Evolutionary conservation across 2,113 vertebrate genomes (phyloP).

Genomic region (Ascaphus truei): DNA sequence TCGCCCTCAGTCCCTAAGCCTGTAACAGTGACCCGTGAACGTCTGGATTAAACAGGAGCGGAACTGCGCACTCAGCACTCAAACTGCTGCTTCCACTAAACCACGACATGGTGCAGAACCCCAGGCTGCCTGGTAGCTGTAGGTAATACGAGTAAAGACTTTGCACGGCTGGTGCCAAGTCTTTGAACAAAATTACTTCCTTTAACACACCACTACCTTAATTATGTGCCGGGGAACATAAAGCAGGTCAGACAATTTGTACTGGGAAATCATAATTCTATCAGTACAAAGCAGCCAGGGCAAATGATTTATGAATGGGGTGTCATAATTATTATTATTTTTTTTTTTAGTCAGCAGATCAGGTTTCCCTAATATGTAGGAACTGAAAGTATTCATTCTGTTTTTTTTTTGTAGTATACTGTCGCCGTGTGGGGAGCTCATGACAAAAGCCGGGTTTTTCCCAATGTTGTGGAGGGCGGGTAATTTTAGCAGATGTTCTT

Average conservation of each 20-base stretch:
- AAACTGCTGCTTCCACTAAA: constrained; percentile 54
- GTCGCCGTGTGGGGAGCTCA: constrained; percentile 69
- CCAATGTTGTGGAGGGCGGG: constrained; percentile 71
- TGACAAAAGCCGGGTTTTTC: constrained; percentile 79
- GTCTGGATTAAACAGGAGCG: constrained; percentile 36
- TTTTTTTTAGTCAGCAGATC: constrained; percentile 68
- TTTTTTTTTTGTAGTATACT: constrained; percentile 74
- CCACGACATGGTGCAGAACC: constrained; percentile 58
- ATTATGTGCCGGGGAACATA: constrained; percentile 89
- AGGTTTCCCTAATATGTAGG: constrained; percentile 75
- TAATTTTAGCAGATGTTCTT: constrained; percentile 84
- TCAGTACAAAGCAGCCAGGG: constrained; percentile 78
- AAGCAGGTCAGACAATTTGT: constrained; percentile 91
- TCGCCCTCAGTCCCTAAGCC: constrained; percentile 18
- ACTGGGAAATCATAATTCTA: constrained; percentile 92
- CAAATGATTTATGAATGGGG: constrained; percentile 87
- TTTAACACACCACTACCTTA: constrained; percentile 83
- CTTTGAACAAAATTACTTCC: constrained; percentile 94
- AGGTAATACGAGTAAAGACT: constrained; percentile 74
- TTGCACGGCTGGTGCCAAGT: constrained; percentile 74
- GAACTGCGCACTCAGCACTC: constrained; percentile 31
- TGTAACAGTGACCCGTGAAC: constrained; percentile 23
- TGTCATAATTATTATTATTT: constrained; percentile 93
- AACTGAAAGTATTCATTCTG: constrained; percentile 89
- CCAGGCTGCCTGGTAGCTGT: constrained; percentile 68